Base-by-base conservation (phyloP, 2,113 vertebrate genomes). In the Leucosticte australis region DNA sequence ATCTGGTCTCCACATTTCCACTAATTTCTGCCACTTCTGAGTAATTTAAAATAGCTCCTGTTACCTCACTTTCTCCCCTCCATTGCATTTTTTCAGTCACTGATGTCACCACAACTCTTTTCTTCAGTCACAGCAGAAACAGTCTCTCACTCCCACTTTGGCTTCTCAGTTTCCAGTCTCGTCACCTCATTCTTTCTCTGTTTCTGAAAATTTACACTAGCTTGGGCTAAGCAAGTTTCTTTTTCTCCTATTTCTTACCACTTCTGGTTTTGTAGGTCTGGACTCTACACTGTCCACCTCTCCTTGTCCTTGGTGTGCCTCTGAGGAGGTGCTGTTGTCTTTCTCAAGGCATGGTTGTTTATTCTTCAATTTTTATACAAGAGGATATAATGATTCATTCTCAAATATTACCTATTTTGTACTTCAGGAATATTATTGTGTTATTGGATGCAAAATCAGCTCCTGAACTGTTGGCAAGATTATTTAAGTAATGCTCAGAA, bases 1-100 rank as follows among this genome's bases (percentile, higher is more conserved):
- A 97, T 96, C 95, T 97, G 95, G 91, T 91, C 91, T 82, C 85
- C 95, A 96, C 73, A 95, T 96, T 97, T 95, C 85, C 89, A 81
- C 62, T 90, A 83, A 93, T 92, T 90, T 90, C 92, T 96, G 65
- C 68, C 80, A 83, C 96, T 96, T 94, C 85, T 92, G 62, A 91
- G 87, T 94, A 95, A 95, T 95, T 96, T 95, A 63, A 96, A 97
- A 92, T 91, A 95, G 96, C 35, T 94, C n/a, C 75, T 93, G 91
- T 97, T 96, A 92, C 87, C 90, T 95, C 92, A 96, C 87, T 96
- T 95, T 97, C 92, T 94, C 90, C 87, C 67, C 68, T 95, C 69
- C 74, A 41, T 90, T 92, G 69, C 81, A 80, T 56, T 93, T 89
- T 90, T 95, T 95, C 60, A 90, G 92, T 93, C 65, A 76, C 73